Percentiles rank a stretch among this genome's conserved stretches.
phyloP scores from a whole-genome alignment of 2,888 invertebrate genomes.

The Melinaea menophilus region DNA sequence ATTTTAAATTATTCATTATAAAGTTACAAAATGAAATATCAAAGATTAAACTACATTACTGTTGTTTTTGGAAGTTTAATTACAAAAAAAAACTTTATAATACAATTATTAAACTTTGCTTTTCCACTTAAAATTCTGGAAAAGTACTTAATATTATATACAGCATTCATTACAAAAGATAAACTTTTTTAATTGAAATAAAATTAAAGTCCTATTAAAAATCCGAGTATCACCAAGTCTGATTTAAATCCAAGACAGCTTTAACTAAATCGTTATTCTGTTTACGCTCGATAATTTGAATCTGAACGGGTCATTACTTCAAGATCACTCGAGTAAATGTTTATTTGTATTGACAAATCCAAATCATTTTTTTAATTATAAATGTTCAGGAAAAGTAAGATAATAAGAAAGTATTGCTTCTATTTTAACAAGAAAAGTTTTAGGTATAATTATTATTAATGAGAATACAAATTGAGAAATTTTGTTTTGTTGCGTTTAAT shows the following conservation, averaged over 20 bases:
- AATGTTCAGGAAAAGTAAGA: not conserved
- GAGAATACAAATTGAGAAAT: too few relatives aligned
- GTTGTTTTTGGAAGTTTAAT: too few relatives aligned
- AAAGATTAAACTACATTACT: too few relatives aligned
- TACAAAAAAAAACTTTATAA: too few relatives aligned
- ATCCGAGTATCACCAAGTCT: slow-evolving; percentile 1
- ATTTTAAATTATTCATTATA: too few relatives aligned
- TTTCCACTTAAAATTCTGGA: too few relatives aligned
- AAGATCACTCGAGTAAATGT: slow-evolving; percentile 6
- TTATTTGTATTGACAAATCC: slow-evolving; percentile 12
- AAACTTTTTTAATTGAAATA: not conserved
- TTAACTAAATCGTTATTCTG: slow-evolving; percentile 18
- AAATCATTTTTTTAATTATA: slow-evolving; percentile 6
- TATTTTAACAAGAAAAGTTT: not conserved
- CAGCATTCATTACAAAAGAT: not conserved
- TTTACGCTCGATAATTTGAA: slow-evolving; percentile 16
- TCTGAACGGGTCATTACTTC: slow-evolving; percentile 6
- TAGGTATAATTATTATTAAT: too few relatives aligned
- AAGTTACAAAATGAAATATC: too few relatives aligned
- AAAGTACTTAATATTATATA: not conserved
- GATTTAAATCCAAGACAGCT: not conserved
- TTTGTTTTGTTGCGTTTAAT: too few relatives aligned
- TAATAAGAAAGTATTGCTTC: not conserved
- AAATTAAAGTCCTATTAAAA: not conserved
- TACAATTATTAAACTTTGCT: too few relatives aligned